Percentiles rank a stretch among this genome's conserved stretches.
phyloP scores from a whole-genome alignment of 2,113 vertebrate species.

The Lutjanus erythropterus region DNA sequence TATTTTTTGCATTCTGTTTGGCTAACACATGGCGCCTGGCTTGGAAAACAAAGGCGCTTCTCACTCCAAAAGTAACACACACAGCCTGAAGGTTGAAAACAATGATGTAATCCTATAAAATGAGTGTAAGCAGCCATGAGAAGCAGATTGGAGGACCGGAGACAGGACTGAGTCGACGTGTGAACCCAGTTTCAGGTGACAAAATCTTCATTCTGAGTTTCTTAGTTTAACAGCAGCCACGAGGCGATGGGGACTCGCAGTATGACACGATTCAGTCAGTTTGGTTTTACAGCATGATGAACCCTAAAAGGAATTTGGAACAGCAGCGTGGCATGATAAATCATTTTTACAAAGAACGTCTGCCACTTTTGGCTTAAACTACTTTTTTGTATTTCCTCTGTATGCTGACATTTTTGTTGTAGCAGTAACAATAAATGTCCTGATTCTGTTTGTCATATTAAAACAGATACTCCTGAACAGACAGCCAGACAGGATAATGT shows the following conservation, averaged over 20 bases:
- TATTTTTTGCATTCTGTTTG: constrained; percentile 71
- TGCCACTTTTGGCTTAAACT: constrained; percentile 66
- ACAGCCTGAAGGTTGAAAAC: constrained; percentile 64
- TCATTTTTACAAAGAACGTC: constrained; percentile 56
- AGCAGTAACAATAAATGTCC: constrained; percentile 52
- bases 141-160: constrained; percentile 34
- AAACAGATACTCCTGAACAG: constrained; percentile 47
- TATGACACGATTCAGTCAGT: constrained; percentile 80
- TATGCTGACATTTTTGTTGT: constrained; percentile 61
- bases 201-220: constrained; percentile 41
- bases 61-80: constrained; percentile 66
- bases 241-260: constrained; percentile 47
- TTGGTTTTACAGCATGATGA: constrained; percentile 66
- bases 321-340: constrained; percentile 68
- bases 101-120: constrained; percentile 73
- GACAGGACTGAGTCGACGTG: constrained; percentile 10
- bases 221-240: constrained; percentile 58
- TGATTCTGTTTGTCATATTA: constrained; percentile 57
- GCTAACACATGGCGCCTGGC: constrained; percentile 56
- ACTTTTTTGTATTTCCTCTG: constrained; percentile 53
- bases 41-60: constrained; percentile 70
- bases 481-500: constrained; percentile 34
- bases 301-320: constrained; percentile 68
- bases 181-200: constrained; percentile 56
- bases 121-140: constrained; percentile 39